These are phyloP conservation scores for Eulemur rubriventer DNA, from an alignment of 2,797 vertebrate species.

Conservation along the genomic window DNA sequence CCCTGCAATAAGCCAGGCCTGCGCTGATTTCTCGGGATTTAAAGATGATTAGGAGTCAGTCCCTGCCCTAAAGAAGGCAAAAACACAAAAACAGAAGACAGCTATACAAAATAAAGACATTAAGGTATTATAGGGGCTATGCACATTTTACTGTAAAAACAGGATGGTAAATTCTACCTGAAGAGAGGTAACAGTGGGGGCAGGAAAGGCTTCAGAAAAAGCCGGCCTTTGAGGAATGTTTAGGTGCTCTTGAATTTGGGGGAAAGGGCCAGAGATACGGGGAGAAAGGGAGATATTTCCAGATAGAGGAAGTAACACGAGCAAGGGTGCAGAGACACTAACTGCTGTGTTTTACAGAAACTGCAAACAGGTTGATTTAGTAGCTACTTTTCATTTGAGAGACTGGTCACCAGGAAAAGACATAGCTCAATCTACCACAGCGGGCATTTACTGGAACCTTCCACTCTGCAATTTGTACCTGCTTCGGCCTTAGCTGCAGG, in stretches of 20 bases:
- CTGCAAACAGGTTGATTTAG: not conserved
- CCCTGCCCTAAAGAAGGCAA: not conserved
- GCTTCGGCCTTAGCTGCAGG: not conserved
- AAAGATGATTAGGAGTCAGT: not conserved
- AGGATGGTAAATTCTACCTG: not conserved
- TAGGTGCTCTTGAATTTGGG: not conserved
- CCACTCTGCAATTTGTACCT: not conserved
- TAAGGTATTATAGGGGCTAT: not conserved
- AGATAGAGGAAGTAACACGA: not conserved
- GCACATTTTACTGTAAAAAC: not conserved
- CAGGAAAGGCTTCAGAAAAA: not conserved
- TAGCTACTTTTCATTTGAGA: not conserved
- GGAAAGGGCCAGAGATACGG: not conserved
- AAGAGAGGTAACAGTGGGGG: not conserved
- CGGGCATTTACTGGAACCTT: not conserved
- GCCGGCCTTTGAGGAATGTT: not conserved
- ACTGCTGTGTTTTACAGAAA: not conserved
- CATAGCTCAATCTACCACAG: not conserved
- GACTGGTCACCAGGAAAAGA: not conserved
- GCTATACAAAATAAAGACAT: not conserved
- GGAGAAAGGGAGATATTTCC: not conserved
- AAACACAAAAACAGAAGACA: not conserved
- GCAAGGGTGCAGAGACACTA: not conserved
- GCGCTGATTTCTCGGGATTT: not conserved
- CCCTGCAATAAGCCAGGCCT: not conserved